These are phyloP conservation scores for Monochamus saltuarius DNA, from an alignment of 1,140 invertebrate species.

Conservation along the genomic window DNA sequence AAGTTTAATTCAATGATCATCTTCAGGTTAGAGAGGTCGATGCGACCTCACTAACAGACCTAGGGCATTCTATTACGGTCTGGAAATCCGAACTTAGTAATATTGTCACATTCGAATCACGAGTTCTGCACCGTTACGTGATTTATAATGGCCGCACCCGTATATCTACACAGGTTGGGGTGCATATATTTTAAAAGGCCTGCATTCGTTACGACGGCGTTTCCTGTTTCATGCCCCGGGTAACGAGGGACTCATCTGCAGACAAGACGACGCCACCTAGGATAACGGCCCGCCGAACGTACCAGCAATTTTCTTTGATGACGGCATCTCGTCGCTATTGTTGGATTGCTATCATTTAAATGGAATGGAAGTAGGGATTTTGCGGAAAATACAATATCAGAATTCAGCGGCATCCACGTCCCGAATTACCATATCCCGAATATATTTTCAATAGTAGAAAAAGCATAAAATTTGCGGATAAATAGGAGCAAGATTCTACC, in stretches of 20 bases:
- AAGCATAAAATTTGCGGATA: too few species aligned
- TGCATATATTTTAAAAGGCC: constrained; percentile 24
- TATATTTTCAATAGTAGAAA: background rate
- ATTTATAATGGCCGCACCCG: constrained; percentile 19
- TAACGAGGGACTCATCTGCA: constrained; percentile 5
- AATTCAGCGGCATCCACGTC: background rate
- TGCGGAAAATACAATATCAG: constrained; percentile 20
- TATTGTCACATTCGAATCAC: constrained; percentile 23
- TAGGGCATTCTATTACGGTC: too few species aligned
- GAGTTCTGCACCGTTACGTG: constrained; percentile 22
- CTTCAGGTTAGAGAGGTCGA: too few species aligned
- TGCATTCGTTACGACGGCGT: constrained; percentile 18
- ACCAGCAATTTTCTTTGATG: constrained; percentile 5
- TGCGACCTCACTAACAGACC: too few species aligned
- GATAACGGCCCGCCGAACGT: constrained; percentile 4
- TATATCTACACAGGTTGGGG: constrained; percentile 22
- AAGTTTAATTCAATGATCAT: too few species aligned
- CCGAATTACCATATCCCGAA: constrained; percentile 5
- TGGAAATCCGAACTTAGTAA: constrained; percentile 19
- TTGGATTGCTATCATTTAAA: constrained; percentile 26
- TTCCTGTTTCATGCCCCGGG: constrained; percentile 6
- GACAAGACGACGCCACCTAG: background rate
- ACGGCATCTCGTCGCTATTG: constrained; percentile 11
- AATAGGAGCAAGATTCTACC: too few species aligned
- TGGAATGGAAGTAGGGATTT: constrained; percentile 21